phyloP scores from a whole-genome alignment of 2,113 vertebrate species.

The Gyps fulvus region DNA sequence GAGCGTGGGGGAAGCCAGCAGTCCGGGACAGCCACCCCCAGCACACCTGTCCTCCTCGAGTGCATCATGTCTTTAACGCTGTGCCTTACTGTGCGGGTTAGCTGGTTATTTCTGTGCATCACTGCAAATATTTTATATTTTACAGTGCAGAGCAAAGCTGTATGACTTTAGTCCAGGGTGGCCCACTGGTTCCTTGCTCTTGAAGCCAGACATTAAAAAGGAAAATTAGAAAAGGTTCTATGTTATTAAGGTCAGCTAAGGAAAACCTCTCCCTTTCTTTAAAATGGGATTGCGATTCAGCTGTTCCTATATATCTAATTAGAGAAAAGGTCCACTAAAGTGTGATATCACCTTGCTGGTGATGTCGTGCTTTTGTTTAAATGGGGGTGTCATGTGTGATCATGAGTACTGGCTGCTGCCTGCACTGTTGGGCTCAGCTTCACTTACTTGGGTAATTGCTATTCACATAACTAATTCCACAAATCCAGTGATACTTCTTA shows the following conservation, averaged over 20 bases:
- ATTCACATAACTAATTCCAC: background rate
- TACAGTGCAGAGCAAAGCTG: background rate
- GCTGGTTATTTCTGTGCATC: background rate
- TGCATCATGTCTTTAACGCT: rapidly evolving
- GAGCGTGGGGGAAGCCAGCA: background rate
- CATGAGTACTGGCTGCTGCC: background rate
- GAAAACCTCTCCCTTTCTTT: background rate
- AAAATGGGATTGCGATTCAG: background rate
- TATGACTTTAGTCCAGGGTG: background rate
- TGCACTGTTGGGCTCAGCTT: background rate
- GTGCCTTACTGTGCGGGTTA: background rate
- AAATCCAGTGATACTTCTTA: background rate
- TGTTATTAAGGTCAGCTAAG: background rate
- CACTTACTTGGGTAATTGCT: background rate
- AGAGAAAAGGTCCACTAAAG: background rate
- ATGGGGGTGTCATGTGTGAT: rapidly evolving
- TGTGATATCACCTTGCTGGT: background rate
- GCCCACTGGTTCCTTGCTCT: no score
- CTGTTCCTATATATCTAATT: background rate
- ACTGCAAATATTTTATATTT: background rate
- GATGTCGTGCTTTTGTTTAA: background rate
- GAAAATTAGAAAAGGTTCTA: background rate
- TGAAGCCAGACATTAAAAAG: background rate
- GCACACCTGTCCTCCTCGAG: background rate
- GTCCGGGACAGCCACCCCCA: background rate